Percentiles rank a stretch among this genome's conserved stretches.
Evolutionary conservation across 2,888 invertebrate genomes (phyloP).

Genomic region (Hoplodrina blanda): DNA sequence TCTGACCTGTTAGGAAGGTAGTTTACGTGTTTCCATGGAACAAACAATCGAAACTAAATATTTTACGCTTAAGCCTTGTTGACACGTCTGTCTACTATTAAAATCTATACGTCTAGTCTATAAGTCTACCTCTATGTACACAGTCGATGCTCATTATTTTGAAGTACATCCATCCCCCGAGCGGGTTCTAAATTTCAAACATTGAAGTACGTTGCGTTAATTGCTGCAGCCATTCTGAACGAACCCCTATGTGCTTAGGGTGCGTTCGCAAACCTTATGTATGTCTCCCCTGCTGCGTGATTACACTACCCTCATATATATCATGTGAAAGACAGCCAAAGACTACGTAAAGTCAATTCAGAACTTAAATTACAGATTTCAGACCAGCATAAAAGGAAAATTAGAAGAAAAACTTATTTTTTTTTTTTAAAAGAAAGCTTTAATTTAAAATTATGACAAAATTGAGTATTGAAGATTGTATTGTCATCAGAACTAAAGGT

Average conservation of each 20-base stretch:
- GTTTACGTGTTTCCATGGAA: not conserved
- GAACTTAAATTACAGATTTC: not conserved
- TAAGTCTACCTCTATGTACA: conserved; percentile 23
- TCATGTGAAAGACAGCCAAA: conserved; percentile 41
- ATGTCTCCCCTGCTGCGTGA: conserved; percentile 51
- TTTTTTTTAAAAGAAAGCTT: no score
- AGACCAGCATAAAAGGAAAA: conserved; percentile 15
- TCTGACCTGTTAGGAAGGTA: no score
- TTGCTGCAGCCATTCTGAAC: conserved; percentile 69
- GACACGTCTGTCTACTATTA: not conserved
- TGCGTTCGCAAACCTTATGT: conserved; percentile 57
- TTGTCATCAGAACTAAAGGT: no score
- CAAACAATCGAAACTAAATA: not conserved
- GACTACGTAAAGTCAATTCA: conserved; percentile 32
- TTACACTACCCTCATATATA: conserved; percentile 38
- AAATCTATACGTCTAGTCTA: conserved; percentile 7
- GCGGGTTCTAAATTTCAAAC: conserved; percentile 62
- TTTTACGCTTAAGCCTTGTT: no score
- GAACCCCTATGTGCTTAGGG: conserved; percentile 66
- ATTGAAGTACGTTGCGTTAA: conserved; percentile 67
- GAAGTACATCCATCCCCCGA: conserved; percentile 60
- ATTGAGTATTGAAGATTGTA: no score
- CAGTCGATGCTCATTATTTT: conserved; percentile 69
- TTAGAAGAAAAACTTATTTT: no score
- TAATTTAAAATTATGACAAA: no score